A percentile compares a stretch with the other conserved stretches of the same genome.
Evolutionary conservation across 1,140 invertebrate genomes (phyloP).

Genomic region (Pseudomyrmex dendroicus): DNA sequence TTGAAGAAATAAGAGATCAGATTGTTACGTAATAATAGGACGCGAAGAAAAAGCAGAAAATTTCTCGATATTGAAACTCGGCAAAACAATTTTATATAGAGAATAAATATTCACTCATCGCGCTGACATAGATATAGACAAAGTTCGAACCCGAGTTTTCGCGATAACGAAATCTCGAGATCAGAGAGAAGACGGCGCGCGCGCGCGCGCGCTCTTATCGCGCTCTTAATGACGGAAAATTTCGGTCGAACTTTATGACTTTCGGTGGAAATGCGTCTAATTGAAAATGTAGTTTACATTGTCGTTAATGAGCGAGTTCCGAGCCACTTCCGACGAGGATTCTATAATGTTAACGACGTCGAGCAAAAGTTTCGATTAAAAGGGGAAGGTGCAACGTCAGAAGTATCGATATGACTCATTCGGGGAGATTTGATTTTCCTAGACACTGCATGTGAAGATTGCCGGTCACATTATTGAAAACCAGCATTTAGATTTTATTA

Average conservation of each 20-base stretch:
- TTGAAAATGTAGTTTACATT: conserved; percentile 59
- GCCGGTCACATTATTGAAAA: no score
- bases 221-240: conserved; percentile 49
- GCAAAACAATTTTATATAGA: conserved; percentile 28
- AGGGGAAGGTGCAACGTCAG: conserved; percentile 6
- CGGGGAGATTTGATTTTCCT: conserved; percentile 16
- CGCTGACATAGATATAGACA: conserved; percentile 21
- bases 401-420: conserved; percentile 23
- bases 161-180: conserved; percentile 52
- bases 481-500: conserved; percentile 20
- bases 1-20: not conserved
- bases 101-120: conserved; percentile 46
- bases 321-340: conserved; percentile 18
- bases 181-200: conserved; percentile 32
- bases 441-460: not conserved
- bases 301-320: conserved; percentile 58
- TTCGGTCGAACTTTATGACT: conserved; percentile 51
- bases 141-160: conserved; percentile 31
- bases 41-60: not conserved
- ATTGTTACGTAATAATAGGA: not conserved
- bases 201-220: conserved; percentile 46
- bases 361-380: conserved; percentile 55
- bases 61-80: not conserved
- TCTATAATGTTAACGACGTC: conserved; percentile 33
- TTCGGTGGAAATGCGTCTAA: conserved; percentile 44